Evolutionary conservation across 2,113 vertebrate genomes (phyloP), one percentile per base, ranked within the genome.

Genomic region (Ellobius talpinus): DNA sequence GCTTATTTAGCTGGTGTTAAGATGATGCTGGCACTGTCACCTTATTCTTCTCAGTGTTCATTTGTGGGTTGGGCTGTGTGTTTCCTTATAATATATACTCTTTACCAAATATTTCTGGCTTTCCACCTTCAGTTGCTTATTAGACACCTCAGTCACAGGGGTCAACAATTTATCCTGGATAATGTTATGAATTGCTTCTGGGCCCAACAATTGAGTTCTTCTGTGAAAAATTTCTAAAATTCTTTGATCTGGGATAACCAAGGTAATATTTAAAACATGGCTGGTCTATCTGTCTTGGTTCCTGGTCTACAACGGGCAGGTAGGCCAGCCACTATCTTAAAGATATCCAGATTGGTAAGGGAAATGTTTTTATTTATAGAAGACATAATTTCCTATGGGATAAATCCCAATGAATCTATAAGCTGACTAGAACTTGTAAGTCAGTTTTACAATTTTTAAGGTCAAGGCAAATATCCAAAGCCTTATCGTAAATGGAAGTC

Each of bases 51-150:
- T n/a, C 50, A 81, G 16, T 52, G 47, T 36, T 36, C 5, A 21
- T 81, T 52, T 79, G 17, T 79, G 29, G 77, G 2, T 31, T 55
- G 13, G 52, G 78, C 33, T 74, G 4, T 58, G 12, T 52, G 9
- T 72, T 45, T 78, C 47, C 93, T 84, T 14, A 70, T 86, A 90
- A 90, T 92, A 29, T 65, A 90, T 87, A 33, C 17, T 61, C 82
- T 66, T 94, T 31, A 39, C n/a, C 89, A 95, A 87, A 50, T 95
- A 91, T 92, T 94, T 95, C 72, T 93, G 73, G 9, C 33, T 78
- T 50, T 92, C 24, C 29, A 92, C 90, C 72, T 97, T 12, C 4
- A 86, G 42, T 8, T 55, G 39, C 72, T 66, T 65, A 42, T 61
- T 87, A 73, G 47, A 63, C 58, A 66, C 79, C 36, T 36, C 87